Base-by-base conservation (phyloP, 2,797 vertebrate genomes). In the Centropyge bicolor region DNA sequence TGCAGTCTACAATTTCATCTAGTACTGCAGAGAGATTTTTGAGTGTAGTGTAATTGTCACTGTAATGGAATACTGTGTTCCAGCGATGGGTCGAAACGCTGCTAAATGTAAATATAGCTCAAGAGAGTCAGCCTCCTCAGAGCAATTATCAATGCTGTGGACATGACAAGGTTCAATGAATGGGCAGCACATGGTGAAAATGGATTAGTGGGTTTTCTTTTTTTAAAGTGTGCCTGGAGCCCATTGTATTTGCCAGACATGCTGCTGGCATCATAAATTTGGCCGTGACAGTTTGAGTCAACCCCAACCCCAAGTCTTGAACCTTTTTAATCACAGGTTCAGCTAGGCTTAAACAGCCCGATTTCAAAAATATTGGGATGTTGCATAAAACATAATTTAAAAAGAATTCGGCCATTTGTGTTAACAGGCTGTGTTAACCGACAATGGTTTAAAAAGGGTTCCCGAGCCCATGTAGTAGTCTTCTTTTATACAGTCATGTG, bases 21-120 rank as follows among this genome's bases (percentile, higher is more conserved):
- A 22, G 41, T 70, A 14, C 1, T 41, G 36, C n/a, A 17, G 16
- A 67, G 48, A 16, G 65, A 54, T 41, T 67, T 54, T 67, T 41
- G 36, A 54, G n/a, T 54, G 22, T 67, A 36, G 17, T 54, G 8
- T 67, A 10, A 66, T 38, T n/a, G 22, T 52, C 13, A 8, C 48
- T 54, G 49, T 54, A 16, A 38, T 52, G 48, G 63, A 65, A 65
- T 22, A 36, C 20, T 66, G n/a, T 54, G 36, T 67, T 52, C 36
- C n/a, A 67, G 49, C 36, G n/a, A 67, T 67, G 35, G 6, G 65
- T 67, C 54, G 65, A 67, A 17, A 49, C 1, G 14, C 65, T 67
- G 35, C 43, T 31, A 63, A 63, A 63, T 63, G 61, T 24, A 52
- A 24, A 52, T n/a, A 51, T 19, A 8, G 64, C 17, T 51, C 1